phyloP scores from a whole-genome alignment of 2,797 vertebrate species.

The Sitta carolinensis region DNA sequence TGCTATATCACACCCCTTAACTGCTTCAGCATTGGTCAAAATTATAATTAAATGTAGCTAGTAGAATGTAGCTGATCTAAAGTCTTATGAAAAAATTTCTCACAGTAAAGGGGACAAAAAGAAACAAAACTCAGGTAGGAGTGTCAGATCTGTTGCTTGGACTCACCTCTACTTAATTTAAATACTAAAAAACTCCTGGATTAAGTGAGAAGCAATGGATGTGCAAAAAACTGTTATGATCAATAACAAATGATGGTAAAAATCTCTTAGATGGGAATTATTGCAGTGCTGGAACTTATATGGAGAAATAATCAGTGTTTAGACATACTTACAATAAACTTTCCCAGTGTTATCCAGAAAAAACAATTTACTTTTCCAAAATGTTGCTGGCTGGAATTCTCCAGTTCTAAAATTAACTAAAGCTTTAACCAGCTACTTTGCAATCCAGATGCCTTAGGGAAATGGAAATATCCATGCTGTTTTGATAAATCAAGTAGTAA shows the following conservation, averaged over 20 bases:
- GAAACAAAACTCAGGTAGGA: background rate
- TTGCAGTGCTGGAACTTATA: background rate
- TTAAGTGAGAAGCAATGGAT: background rate
- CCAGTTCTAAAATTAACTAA: slow-evolving; percentile 28
- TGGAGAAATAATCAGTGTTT: background rate
- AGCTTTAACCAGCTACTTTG: background rate
- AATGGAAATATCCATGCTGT: background rate
- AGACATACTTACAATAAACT: background rate
- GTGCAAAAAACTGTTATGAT: background rate
- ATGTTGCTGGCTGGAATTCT: background rate
- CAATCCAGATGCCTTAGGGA: background rate
- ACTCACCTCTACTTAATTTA: background rate
- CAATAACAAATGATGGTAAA: background rate
- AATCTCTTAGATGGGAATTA: background rate
- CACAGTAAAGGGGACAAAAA: background rate
- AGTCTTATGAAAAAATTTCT: background rate
- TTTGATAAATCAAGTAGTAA: slow-evolving; percentile 37
- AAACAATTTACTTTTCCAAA: background rate
- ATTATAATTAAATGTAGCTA: background rate
- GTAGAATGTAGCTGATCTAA: background rate
- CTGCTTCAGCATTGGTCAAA: background rate
- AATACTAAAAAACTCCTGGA: background rate
- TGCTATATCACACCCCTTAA: background rate
- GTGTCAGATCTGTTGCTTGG: background rate
- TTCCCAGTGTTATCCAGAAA: background rate